Evolutionary conservation across 2,797 vertebrate genomes (phyloP).

Genomic region (Dicrostonyx torquatus): DNA sequence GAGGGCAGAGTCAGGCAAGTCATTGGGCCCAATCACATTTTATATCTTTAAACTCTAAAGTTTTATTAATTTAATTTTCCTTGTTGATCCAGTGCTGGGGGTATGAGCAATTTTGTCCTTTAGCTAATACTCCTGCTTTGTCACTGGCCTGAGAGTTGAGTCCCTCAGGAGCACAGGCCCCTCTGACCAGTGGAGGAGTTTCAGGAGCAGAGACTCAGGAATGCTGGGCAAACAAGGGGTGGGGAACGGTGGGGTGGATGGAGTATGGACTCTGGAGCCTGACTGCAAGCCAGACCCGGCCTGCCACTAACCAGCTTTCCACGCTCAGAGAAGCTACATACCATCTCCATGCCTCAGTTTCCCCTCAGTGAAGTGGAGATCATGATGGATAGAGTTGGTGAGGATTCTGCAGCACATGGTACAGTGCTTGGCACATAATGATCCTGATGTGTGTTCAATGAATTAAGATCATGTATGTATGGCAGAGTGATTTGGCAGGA

Average conservation of each 20-base stretch:
- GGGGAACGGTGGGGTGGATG: not conserved
- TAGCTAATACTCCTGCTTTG: not conserved
- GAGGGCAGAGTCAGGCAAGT: not conserved
- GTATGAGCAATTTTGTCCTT: not conserved
- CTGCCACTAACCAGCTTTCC: not conserved
- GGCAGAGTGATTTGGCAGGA: not conserved
- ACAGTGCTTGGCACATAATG: not conserved
- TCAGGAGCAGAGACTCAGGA: not conserved
- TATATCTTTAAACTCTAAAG: not conserved
- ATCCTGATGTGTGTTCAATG: not conserved
- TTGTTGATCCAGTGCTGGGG: not conserved
- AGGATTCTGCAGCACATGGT: not conserved
- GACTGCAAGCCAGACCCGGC: not conserved
- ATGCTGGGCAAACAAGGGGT: accelerated
- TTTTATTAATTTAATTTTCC: not conserved
- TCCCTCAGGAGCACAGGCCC: not conserved
- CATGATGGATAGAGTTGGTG: not conserved
- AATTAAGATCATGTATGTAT: not conserved
- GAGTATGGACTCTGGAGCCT: not conserved
- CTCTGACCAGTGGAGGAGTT: not conserved
- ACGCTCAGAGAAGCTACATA: not conserved
- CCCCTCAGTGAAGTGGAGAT: not conserved
- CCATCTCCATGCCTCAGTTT: not conserved
- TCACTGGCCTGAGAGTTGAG: not conserved
- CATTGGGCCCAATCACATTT: not conserved